Evolutionary conservation across 1,140 invertebrate genomes (phyloP).

Genomic region (Galleria mellonella): DNA sequence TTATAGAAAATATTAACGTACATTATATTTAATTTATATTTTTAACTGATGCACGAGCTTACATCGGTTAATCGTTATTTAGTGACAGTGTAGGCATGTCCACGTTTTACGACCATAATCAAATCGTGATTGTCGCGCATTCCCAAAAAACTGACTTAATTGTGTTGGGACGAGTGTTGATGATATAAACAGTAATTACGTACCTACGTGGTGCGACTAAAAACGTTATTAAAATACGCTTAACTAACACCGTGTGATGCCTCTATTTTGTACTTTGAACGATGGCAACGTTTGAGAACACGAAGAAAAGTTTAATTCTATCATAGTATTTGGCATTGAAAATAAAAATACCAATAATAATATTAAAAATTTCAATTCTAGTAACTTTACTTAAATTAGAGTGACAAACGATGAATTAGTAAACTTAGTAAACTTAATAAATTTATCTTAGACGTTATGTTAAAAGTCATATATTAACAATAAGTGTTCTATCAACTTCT

Average conservation of each 20-base stretch:
- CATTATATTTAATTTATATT: background rate
- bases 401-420: no score
- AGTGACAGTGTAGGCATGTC: conserved; percentile 28
- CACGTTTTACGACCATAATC: conserved; percentile 57
- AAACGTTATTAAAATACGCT: conserved; percentile 71
- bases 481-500: no score
- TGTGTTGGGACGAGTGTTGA: conserved; percentile 60
- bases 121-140: conserved; percentile 67
- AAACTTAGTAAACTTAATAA: no score
- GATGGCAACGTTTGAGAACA: no score
- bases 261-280: background rate
- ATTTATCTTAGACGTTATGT: no score
- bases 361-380: no score
- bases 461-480: no score
- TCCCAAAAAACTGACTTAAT: conserved; percentile 65
- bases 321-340: no score
- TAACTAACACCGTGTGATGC: conserved; percentile 45
- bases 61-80: conserved; percentile 26
- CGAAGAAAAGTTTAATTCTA: no score
- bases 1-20: conserved; percentile 9
- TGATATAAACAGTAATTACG: conserved; percentile 68
- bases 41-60: conserved; percentile 2
- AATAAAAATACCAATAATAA: no score
- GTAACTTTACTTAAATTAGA: no score
- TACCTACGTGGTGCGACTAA: conserved; percentile 34